Base-by-base conservation (phyloP, 2,113 vertebrate species). In the Elephantulus edwardii region DNA sequence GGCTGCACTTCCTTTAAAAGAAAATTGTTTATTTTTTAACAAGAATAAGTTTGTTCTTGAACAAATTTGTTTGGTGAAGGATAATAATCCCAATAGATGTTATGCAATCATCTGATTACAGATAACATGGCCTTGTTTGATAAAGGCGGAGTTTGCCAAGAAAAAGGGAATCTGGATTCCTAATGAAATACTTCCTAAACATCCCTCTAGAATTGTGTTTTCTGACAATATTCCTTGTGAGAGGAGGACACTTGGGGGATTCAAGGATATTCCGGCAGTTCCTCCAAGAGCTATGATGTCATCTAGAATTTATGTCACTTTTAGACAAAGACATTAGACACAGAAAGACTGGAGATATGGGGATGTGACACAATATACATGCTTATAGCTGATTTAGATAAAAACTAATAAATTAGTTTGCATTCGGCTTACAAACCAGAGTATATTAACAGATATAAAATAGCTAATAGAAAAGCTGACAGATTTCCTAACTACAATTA, bases 371-470 rank as follows among this genome's bases (percentile, higher is more conserved):
- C 30, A 64, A 72, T 86, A 24, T 5, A 33, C 44, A 76, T 54
- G 28, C 19, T 35, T 91, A 30, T 13, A 80, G 35, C 77, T 88
- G 76, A 83, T 48, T 86, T 88, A 74, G 50, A 74, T 64, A 11
- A 86, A 86, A 95, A 40, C 16, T 40, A 70, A 88, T 78, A 42
- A 50, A 75, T 35, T 90, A 77, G 90, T 72, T 90, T 68, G 46
- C 14, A 52, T 68, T 90, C 76, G 87, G n/a, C 35, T 92, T 81
- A 76, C 10, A 89, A 80, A 77, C 9, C 30, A 54, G 14, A 72
- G 13, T 46, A 68, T 81, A 86, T n/a, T n/a, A 81, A 86, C 42
- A 93, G 54, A 3, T 74, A 56, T 83, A 76, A 28, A 86, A 72
- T 35, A 70, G 54, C 19, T 77, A 83, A 20, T 28, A 68, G 71